phyloP scores from a whole-genome alignment of 1,140 invertebrate genomes.

The Lanistes nyassanus region DNA sequence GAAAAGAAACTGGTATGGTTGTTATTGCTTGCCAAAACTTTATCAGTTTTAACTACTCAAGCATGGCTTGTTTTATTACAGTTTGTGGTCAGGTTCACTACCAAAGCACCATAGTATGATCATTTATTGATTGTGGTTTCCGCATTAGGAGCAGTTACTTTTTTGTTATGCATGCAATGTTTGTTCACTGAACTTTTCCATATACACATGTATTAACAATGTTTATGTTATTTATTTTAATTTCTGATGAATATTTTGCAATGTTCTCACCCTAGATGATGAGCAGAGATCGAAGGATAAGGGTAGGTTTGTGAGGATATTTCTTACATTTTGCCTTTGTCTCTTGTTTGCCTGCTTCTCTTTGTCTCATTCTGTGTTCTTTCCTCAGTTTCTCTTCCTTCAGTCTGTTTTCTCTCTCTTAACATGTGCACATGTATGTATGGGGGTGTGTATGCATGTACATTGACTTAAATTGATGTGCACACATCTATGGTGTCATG shows the following conservation, averaged over 20 bases:
- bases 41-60: not conserved
- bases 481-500: not conserved
- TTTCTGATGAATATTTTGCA: too few relatives aligned
- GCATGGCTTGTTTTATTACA: not conserved
- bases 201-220: too few relatives aligned
- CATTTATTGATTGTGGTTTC: too few relatives aligned
- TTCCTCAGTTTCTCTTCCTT: not conserved
- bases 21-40: not conserved
- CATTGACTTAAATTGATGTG: not conserved
- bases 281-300: constrained; percentile 26
- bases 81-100: not conserved
- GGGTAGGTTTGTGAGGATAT: constrained; percentile 12
- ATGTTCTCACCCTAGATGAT: constrained; percentile 10
- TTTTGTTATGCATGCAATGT: too few relatives aligned
- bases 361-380: not conserved
- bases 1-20: constrained; percentile 36
- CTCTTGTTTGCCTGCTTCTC: too few relatives aligned
- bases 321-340: not conserved
- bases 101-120: too few relatives aligned
- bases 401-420: not conserved
- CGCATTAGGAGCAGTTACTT: too few relatives aligned
- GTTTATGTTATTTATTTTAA: too few relatives aligned
- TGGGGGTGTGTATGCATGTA: not conserved
- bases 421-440: not conserved
- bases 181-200: too few relatives aligned